These are phyloP conservation scores for Ondatra zibethicus DNA, from an alignment of 2,113 vertebrate genomes.

Conservation along the genomic window DNA sequence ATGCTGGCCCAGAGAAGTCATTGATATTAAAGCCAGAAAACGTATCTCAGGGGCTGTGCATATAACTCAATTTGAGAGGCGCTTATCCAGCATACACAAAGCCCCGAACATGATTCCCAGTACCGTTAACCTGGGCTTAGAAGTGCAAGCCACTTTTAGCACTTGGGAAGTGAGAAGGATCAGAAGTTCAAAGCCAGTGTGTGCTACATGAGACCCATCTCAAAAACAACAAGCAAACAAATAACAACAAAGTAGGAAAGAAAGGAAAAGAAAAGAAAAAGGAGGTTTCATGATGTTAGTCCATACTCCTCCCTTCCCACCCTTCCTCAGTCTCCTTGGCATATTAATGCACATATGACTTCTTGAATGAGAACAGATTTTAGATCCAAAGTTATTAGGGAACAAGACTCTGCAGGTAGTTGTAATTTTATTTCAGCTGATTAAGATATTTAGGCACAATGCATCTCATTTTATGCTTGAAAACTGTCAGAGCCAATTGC, in stretches of 20 bases:
- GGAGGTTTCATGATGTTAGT: background rate
- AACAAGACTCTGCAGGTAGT: conserved; percentile 58
- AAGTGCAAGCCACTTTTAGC: background rate
- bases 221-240: background rate
- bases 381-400: conserved; percentile 70
- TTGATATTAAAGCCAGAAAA: background rate
- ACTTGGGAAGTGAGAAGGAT: background rate
- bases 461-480: conserved; percentile 60
- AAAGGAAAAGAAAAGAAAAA: background rate
- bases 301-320: background rate
- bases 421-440: conserved; percentile 76
- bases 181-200: background rate
- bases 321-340: background rate
- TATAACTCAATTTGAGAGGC: background rate
- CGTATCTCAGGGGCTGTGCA: too few relatives aligned
- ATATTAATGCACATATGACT: conserved; percentile 37
- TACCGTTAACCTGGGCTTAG: background rate
- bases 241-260: background rate
- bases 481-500: conserved; percentile 57
- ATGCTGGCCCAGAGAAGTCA: background rate
- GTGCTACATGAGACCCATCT: background rate
- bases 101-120: background rate
- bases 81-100: background rate
- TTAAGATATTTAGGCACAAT: conserved; percentile 66
- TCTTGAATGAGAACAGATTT: conserved; percentile 72